phyloP scores from a whole-genome alignment of 2,113 vertebrate species.

The Formicarius rufipectus region DNA sequence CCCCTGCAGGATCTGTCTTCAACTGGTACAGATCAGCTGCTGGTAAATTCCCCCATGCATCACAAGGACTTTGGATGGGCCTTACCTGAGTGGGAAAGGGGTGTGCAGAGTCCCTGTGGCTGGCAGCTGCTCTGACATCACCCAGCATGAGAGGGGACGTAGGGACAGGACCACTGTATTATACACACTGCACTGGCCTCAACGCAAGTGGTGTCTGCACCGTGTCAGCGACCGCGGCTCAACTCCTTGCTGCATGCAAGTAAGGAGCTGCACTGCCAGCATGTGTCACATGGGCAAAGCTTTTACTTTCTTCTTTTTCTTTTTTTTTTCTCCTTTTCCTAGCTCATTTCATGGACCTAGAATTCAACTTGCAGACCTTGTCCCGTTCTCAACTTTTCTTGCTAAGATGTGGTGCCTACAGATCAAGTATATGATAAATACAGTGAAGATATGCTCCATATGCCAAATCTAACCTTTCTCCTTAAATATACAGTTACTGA shows the following conservation, averaged over 20 bases:
- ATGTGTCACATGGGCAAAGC: conserved; percentile 16
- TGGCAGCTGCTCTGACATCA: not conserved
- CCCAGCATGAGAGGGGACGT: rapidly evolving
- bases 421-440: not conserved
- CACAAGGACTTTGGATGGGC: not conserved
- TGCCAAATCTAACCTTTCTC: conserved; percentile 69
- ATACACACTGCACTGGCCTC: not conserved
- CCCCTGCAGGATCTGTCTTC: rapidly evolving
- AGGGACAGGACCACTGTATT: not conserved
- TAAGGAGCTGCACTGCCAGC: conserved; percentile 34
- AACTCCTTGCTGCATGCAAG: not conserved
- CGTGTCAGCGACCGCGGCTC: not conserved
- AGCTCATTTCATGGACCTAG: not conserved
- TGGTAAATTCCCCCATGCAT: rapidly evolving
- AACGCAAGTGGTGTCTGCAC: not conserved
- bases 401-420: conserved; percentile 38
- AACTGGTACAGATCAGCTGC: not conserved
- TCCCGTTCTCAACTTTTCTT: not conserved
- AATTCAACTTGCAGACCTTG: not conserved
- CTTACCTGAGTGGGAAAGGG: not conserved
- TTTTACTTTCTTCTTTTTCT: not conserved
- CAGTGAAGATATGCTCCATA: conserved; percentile 18
- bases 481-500: conserved; percentile 28
- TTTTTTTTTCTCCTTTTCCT: not conserved
- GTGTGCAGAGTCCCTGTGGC: not conserved